These are phyloP conservation scores for Cephus sareptanus DNA, from an alignment of 2,888 invertebrate genomes.

Conservation along the genomic window DNA sequence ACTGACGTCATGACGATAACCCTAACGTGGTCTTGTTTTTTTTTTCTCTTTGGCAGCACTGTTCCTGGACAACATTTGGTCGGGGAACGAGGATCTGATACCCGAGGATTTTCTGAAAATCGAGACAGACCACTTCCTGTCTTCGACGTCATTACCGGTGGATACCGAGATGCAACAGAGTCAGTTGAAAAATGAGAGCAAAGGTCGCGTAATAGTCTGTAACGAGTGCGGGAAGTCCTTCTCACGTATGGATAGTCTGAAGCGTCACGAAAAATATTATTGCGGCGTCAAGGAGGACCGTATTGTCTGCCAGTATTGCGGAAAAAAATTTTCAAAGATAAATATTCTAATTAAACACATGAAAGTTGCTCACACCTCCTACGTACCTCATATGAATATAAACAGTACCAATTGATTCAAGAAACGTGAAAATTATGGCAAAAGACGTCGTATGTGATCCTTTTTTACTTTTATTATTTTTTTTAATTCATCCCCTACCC, in stretches of 20 bases:
- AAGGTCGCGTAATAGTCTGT: conserved; percentile 14
- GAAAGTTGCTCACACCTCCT: conserved; percentile 21
- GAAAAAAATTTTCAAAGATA: conserved; percentile 28
- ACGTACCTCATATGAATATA: neutral
- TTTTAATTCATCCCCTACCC: neutral
- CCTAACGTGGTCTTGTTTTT: neutral
- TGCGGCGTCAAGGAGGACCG: conserved; percentile 41
- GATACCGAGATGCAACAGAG: conserved; percentile 1
- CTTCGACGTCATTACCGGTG: neutral
- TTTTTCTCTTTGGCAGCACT: conserved; percentile 25
- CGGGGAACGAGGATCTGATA: conserved; percentile 26
- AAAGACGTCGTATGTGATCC: neutral
- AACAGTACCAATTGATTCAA: neutral
- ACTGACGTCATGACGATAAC: neutral
- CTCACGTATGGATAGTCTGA: conserved; percentile 52
- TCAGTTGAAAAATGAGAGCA: conserved; percentile 24
- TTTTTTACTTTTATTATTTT: neutral
- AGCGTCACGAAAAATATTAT: conserved; percentile 53
- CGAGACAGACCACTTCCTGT: conserved; percentile 24
- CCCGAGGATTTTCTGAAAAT: conserved; percentile 32
- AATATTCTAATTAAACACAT: conserved; percentile 29
- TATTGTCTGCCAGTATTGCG: conserved; percentile 23
- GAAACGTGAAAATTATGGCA: neutral
- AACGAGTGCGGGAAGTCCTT: conserved; percentile 48
- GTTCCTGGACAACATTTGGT: conserved; percentile 27